These are phyloP conservation scores for Neoseiulus cucumeris DNA, from an alignment of 1,140 invertebrate genomes.

Conservation along the genomic window DNA sequence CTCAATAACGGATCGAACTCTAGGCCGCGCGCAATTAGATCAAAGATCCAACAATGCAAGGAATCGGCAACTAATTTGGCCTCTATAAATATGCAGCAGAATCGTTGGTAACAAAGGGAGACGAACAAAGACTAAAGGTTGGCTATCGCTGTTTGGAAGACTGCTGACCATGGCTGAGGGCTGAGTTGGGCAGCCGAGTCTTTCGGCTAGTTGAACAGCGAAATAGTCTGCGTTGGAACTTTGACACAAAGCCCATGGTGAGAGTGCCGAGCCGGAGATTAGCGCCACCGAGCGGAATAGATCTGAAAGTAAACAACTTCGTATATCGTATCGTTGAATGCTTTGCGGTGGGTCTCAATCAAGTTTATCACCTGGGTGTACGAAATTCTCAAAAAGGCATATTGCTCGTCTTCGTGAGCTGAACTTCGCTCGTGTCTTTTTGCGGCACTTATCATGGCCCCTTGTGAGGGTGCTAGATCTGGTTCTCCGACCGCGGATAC, in stretches of 20 bases:
- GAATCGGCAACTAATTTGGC: too few relatives aligned
- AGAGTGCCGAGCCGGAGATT: background rate
- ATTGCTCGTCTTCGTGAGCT: too few relatives aligned
- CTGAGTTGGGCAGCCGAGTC: background rate
- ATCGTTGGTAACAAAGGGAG: background rate
- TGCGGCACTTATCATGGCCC: too few relatives aligned
- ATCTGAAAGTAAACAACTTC: background rate
- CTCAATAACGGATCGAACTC: background rate
- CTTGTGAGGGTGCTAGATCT: too few relatives aligned
- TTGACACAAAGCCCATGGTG: background rate
- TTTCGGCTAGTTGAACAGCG: background rate
- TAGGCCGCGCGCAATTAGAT: background rate
- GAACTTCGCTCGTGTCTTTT: too few relatives aligned
- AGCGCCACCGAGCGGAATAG: conserved; percentile 8
- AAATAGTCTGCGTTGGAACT: background rate
- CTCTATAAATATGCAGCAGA: background rate
- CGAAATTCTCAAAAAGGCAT: too few relatives aligned
- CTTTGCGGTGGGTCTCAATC: too few relatives aligned
- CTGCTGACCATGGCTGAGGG: background rate
- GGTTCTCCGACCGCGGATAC: too few relatives aligned
- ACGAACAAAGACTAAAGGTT: background rate
- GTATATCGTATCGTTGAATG: too few relatives aligned
- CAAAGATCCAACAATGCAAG: background rate
- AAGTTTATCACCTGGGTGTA: too few relatives aligned
- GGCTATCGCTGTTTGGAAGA: background rate